Percentiles rank a stretch among this genome's conserved stretches.
These are phyloP conservation scores for Cryptophagus acutangulus DNA, from an alignment of 2,888 invertebrate species.

Conservation along the genomic window DNA sequence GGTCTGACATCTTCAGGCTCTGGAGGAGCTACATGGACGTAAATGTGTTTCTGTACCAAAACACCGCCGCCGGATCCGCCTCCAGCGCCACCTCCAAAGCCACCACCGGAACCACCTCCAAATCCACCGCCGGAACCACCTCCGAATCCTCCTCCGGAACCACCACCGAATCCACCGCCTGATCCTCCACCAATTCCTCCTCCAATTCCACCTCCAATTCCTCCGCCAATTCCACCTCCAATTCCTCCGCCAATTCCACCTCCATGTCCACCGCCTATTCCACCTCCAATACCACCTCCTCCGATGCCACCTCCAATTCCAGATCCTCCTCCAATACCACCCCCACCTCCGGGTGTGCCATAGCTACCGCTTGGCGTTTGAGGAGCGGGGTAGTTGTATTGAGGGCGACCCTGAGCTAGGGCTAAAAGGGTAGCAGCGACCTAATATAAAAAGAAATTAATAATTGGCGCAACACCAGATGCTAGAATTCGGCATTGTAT, in stretches of 20 bases:
- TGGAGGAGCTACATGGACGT: slow-evolving; percentile 83
- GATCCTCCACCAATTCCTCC: slow-evolving; percentile 29
- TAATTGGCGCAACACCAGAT: background rate
- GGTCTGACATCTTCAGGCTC: slow-evolving; percentile 65
- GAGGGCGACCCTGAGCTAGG: slow-evolving; percentile 56
- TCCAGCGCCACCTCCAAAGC: slow-evolving; percentile 49
- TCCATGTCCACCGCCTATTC: slow-evolving; percentile 19
- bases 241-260: slow-evolving; percentile 21
- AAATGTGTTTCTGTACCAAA: slow-evolving; percentile 76
- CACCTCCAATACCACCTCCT: slow-evolving; percentile 17
- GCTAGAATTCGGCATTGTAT: too few relatives aligned
- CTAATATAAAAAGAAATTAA: slow-evolving; percentile 22
- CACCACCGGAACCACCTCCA: slow-evolving; percentile 46
- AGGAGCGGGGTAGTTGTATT: slow-evolving; percentile 56
- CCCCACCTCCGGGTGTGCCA: slow-evolving; percentile 38
- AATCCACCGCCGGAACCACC: slow-evolving; percentile 27
- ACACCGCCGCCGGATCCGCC: slow-evolving; percentile 49
- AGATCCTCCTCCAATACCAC: slow-evolving; percentile 18
- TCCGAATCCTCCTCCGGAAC: slow-evolving; percentile 32
- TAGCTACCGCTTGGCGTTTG: slow-evolving; percentile 45
- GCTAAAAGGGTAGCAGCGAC: slow-evolving; percentile 47
- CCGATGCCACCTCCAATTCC: slow-evolving; percentile 13
- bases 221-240: slow-evolving; percentile 21
- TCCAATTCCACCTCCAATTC: slow-evolving; percentile 19
- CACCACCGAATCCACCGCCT: slow-evolving; percentile 44